These are phyloP conservation scores for Pomacea maculata DNA, from an alignment of 1,140 invertebrate species.

Conservation along the genomic window DNA sequence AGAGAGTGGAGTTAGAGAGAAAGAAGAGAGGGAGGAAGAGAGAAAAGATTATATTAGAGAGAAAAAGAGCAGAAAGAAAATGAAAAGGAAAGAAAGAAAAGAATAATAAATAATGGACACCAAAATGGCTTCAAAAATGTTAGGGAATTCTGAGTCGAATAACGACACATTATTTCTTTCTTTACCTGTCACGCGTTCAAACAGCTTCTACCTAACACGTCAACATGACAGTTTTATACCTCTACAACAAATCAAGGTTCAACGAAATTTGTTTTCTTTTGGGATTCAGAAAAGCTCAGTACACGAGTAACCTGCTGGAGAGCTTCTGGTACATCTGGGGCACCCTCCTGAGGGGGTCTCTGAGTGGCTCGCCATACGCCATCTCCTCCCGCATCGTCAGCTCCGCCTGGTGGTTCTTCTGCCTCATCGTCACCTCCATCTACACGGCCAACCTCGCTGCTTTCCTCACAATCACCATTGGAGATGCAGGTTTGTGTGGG, in stretches of 20 bases:
- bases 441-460: slow-evolving; percentile 82
- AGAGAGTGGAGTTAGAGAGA: not conserved
- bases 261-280: not conserved
- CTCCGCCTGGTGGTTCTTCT: slow-evolving; percentile 99
- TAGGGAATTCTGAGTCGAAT: too few relatives aligned
- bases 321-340: slow-evolving; percentile 63
- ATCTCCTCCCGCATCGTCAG: slow-evolving; percentile 78
- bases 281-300: slow-evolving; percentile 35
- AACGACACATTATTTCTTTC: too few relatives aligned
- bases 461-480: slow-evolving; percentile 60
- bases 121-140: too few relatives aligned
- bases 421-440: slow-evolving; percentile 94
- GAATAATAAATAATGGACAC: not conserved
- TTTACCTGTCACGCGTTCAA: too few relatives aligned
- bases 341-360: slow-evolving; percentile 50
- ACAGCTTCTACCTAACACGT: too few relatives aligned
- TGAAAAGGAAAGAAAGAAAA: not conserved
- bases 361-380: slow-evolving; percentile 46
- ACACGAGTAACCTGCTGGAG: slow-evolving; percentile 48
- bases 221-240: too few relatives aligned
- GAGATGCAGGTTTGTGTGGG: slow-evolving; percentile 8
- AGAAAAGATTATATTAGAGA: not conserved
- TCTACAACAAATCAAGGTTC: too few relatives aligned
- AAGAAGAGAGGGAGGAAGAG: not conserved
- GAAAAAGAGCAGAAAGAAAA: not conserved